Conservation (phyloP, 2,888 invertebrate genomes). For the Leptinotarsa juncta region DNA sequence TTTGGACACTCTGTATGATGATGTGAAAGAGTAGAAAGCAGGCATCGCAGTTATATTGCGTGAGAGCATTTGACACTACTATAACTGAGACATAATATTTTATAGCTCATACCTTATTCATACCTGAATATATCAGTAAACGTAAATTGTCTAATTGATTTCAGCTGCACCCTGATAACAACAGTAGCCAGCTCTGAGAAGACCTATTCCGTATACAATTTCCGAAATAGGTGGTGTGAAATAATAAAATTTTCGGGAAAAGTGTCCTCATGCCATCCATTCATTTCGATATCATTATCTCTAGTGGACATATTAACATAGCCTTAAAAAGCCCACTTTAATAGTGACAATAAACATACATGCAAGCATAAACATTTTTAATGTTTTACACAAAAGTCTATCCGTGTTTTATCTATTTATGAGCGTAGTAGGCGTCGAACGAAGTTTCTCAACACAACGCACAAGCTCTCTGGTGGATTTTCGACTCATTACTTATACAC, state of each 20-base stretch:
- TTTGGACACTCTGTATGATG: no score
- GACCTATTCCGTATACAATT: no score
- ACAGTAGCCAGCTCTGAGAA: no score
- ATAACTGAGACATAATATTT: no score
- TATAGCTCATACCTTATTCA: no score
- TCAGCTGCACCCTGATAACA: no score
- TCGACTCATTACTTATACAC: conserved; percentile 11
- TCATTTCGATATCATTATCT: not conserved
- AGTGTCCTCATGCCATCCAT: not conserved
- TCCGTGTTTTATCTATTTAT: conserved; percentile 10
- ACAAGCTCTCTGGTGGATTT: conserved; percentile 15
- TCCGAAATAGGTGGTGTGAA: no score
- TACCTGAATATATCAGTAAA: no score
- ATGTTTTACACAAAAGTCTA: conserved; percentile 6
- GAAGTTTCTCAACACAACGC: conserved; percentile 11
- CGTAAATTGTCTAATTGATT: no score
- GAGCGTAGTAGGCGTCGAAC: conserved; percentile 8
- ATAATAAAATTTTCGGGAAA: not conserved
- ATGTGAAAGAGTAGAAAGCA: no score
- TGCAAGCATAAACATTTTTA: conserved; percentile 3
- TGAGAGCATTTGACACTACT: no score
- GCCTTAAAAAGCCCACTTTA: not conserved
- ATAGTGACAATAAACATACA: conserved; percentile 6
- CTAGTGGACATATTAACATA: not conserved
- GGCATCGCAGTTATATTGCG: no score